Evolutionary conservation across 2,888 invertebrate genomes (phyloP).

Genomic region (Ferdinandea cuprea): DNA sequence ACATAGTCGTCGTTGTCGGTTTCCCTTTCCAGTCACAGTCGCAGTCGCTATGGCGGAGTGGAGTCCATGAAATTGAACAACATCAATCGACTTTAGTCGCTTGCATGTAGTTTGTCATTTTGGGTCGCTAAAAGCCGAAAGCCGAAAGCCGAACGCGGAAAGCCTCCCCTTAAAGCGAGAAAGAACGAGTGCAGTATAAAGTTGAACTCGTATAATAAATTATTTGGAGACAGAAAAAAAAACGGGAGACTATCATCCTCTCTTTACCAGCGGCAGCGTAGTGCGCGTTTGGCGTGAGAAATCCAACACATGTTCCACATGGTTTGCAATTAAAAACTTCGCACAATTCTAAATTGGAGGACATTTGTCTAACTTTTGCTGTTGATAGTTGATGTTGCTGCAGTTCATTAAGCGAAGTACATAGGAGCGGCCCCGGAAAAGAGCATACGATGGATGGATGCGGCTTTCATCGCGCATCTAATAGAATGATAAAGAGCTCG

Average conservation of each 20-base stretch:
- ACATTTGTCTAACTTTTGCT: conserved; percentile 45
- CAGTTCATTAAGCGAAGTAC: conserved; percentile 45
- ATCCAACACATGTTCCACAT: conserved; percentile 68
- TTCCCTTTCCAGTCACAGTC: conserved; percentile 5
- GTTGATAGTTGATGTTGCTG: conserved; percentile 10
- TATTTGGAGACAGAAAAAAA: conserved; percentile 18
- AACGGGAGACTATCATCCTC: neutral
- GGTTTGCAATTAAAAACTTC: conserved; percentile 69
- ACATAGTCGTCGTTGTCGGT: conserved; percentile 26
- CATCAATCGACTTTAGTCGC: conserved; percentile 65
- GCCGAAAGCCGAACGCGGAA: neutral
- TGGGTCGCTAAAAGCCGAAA: conserved; percentile 19
- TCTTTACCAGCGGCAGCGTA: neutral
- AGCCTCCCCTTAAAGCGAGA: neutral
- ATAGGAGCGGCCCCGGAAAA: neutral
- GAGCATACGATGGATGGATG: neutral
- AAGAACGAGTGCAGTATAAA: neutral
- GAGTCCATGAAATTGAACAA: conserved; percentile 60
- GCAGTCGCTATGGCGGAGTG: neutral
- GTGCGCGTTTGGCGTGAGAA: conserved; percentile 55
- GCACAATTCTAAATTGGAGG: conserved; percentile 64
- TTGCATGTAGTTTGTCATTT: conserved; percentile 70
- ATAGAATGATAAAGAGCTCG: conserved; percentile 34
- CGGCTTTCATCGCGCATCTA: neutral
- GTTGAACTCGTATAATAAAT: conserved; percentile 59